A percentile compares a stretch with the other conserved stretches of the same genome.
These are phyloP conservation scores for Pristionchus maxplancki DNA, from an alignment of 2,888 invertebrate genomes.

Conservation along the genomic window DNA sequence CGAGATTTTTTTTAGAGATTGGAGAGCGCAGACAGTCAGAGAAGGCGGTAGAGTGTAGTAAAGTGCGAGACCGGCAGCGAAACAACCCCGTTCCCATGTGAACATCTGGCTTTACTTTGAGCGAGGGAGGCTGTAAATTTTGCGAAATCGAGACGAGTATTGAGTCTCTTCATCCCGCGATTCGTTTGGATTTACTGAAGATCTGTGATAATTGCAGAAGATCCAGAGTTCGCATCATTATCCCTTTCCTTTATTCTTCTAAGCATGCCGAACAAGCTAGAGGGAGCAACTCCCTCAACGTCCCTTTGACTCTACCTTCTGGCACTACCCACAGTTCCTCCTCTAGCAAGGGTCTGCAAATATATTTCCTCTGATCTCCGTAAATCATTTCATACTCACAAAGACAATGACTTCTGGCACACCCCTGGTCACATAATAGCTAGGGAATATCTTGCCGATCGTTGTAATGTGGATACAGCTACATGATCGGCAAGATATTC, in stretches of 20 bases:
- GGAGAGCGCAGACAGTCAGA: neutral
- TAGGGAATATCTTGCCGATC: too few species aligned
- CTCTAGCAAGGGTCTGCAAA: too few species aligned
- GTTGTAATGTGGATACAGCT: too few species aligned
- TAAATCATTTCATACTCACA: too few species aligned
- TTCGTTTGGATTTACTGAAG: neutral
- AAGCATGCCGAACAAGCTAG: neutral
- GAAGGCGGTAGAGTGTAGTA: neutral
- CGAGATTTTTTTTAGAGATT: neutral
- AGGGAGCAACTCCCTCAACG: neutral
- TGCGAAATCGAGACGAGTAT: neutral
- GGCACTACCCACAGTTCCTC: too few species aligned
- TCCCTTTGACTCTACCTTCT: too few species aligned
- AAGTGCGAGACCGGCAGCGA: neutral
- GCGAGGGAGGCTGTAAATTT: neutral
- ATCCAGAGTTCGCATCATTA: neutral
- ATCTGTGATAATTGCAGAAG: neutral
- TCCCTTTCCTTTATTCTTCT: neutral
- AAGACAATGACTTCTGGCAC: too few species aligned
- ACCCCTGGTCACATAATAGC: too few species aligned
- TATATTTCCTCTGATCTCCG: too few species aligned
- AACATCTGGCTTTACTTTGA: conserved; percentile 19
- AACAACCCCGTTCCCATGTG: conserved; percentile 22
- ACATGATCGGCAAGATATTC: too few species aligned
- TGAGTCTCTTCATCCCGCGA: too few species aligned